These are phyloP conservation scores for Tenthredo distinguenda DNA, from an alignment of 2,888 invertebrate species.

Conservation along the genomic window DNA sequence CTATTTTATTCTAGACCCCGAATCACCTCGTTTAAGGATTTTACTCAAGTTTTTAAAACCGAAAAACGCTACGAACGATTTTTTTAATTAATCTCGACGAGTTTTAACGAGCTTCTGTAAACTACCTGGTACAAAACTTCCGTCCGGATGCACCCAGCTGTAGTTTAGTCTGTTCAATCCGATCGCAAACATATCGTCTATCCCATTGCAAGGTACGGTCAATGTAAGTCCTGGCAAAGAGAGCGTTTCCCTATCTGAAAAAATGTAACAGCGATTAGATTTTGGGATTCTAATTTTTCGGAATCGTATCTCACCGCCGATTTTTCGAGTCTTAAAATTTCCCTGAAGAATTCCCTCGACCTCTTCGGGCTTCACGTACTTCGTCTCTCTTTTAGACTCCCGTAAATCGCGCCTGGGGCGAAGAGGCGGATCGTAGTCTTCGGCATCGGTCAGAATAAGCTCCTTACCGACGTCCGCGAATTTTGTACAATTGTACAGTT, in stretches of 20 bases:
- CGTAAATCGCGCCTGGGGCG: constrained; percentile 62
- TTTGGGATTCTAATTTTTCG: background rate
- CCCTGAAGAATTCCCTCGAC: constrained; percentile 60
- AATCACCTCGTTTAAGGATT: background rate
- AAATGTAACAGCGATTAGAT: background rate
- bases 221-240: constrained; percentile 68
- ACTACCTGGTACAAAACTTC: constrained; percentile 64
- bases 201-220: constrained; percentile 66
- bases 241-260: constrained; percentile 65
- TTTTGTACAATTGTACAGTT: constrained; percentile 64
- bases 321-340: background rate
- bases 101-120: background rate
- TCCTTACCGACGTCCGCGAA: constrained; percentile 66
- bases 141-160: constrained; percentile 67
- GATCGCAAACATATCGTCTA: constrained; percentile 65
- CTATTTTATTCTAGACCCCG: background rate
- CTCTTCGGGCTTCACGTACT: constrained; percentile 66
- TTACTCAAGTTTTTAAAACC: too few species aligned
- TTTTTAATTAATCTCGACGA: background rate
- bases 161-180: constrained; percentile 67
- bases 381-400: constrained; percentile 63
- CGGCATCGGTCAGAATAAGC: constrained; percentile 63
- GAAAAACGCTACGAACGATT: too few species aligned
- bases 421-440: constrained; percentile 56
- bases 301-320: background rate